A percentile compares a stretch with the other conserved stretches of the same genome.
Evolutionary conservation across 2,113 vertebrate genomes (phyloP).

Genomic region (Heptranchias perlo): DNA sequence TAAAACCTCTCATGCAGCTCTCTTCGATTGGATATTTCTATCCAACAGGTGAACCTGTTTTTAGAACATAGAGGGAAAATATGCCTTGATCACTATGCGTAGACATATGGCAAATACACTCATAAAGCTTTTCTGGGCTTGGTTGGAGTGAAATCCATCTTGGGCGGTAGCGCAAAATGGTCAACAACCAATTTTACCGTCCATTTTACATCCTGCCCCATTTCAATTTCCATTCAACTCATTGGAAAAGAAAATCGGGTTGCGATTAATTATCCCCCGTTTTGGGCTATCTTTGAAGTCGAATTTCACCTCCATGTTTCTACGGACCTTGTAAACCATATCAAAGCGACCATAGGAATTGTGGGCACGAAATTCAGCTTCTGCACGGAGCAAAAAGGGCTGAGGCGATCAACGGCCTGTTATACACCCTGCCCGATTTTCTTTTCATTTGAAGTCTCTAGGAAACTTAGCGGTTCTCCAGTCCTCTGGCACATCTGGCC

Average conservation of each 20-base stretch:
- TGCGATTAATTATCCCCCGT: too few relatives aligned
- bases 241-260: not conserved
- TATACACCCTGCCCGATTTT: too few relatives aligned
- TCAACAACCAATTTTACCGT: not conserved
- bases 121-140: not conserved
- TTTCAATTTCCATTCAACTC: not conserved
- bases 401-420: too few relatives aligned
- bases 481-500: too few relatives aligned
- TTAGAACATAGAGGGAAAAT: not conserved
- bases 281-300: too few relatives aligned
- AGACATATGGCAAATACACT: not conserved
- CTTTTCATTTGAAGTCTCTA: too few relatives aligned
- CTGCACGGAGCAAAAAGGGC: too few relatives aligned
- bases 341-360: too few relatives aligned
- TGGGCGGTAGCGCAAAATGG: not conserved
- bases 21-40: not conserved
- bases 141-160: not conserved
- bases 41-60: not conserved
- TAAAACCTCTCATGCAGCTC: not conserved
- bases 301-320: too few relatives aligned
- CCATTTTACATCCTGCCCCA: not conserved
- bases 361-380: too few relatives aligned
- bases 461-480: too few relatives aligned
- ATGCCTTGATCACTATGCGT: not conserved
- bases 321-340: too few relatives aligned